Evolutionary conservation across 1,140 invertebrate species (phyloP).

Genomic region (Notospermus geniculatus): DNA sequence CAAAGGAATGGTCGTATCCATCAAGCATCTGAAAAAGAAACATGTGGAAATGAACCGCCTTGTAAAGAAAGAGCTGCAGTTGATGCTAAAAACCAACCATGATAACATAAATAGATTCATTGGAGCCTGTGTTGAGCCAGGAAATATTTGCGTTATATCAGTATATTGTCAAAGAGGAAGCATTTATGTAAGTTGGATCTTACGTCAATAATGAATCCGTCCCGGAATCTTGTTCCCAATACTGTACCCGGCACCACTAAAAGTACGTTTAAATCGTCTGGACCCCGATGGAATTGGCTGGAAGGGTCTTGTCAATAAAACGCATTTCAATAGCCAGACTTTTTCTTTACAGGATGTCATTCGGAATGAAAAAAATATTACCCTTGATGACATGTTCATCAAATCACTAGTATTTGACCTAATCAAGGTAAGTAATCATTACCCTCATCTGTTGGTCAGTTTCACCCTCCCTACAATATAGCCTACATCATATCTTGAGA

Average conservation of each 20-base stretch:
- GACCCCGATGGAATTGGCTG: no score
- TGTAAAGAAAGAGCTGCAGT: slow-evolving; percentile 97
- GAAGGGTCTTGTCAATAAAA: no score
- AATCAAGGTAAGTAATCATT: slow-evolving; percentile 78
- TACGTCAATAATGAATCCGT: no score
- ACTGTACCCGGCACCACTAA: no score
- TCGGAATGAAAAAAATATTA: slow-evolving; percentile 80
- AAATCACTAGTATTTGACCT: slow-evolving; percentile 58
- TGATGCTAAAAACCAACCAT: slow-evolving; percentile 84
- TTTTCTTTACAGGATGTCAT: slow-evolving; percentile 68
- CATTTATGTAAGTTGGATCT: slow-evolving; percentile 39
- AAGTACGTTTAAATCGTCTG: no score
- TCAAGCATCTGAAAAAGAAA: slow-evolving; percentile 72
- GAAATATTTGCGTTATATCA: slow-evolving; percentile 80
- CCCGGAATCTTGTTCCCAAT: no score
- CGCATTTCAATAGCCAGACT: no score
- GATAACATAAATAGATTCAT: slow-evolving; percentile 97
- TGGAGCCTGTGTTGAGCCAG: slow-evolving; percentile 84
- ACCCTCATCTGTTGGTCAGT: no score
- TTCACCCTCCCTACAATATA: no score
- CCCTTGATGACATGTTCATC: slow-evolving; percentile 86
- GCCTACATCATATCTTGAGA: no score
- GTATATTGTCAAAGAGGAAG: slow-evolving; percentile 86
- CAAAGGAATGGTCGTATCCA: slow-evolving; percentile 41
- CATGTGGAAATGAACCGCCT: slow-evolving; percentile 85